Base-by-base conservation (phyloP, 2,888 invertebrate genomes). In the Chrysomela aeneicollis region DNA sequence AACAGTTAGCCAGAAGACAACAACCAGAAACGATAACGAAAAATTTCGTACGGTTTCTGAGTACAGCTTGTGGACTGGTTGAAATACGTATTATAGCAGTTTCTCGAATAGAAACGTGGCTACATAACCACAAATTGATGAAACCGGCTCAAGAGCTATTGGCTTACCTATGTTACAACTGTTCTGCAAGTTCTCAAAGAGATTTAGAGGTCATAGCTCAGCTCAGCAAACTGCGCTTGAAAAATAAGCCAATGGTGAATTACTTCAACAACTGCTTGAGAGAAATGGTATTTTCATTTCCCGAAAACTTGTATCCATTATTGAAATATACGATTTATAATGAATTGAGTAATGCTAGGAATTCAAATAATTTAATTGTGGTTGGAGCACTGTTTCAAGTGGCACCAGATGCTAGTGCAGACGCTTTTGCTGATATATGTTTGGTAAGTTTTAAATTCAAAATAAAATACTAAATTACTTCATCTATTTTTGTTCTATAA, bases 291-390 rank as follows among this genome's bases (percentile, higher is more conserved):
- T 87, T 88, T 12, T 88, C 93, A 58, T 93, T 94, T 77, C 90
- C 92, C 0, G 93, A 93, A 21, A 93, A 97, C 78, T 84, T 97
- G 59, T 89, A 90, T 64, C 91, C 93, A 32, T 89, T 96, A 67
- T 85, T 98, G 73, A 95, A 95, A 73, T 93, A 94, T 79, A 95
- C 95, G 0, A 92, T 98, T 63, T 96, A 95, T 85, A 98, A 98
- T 83, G 98, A 98, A 85, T 84, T 98, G 71, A 95, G 97, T 0
- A 92, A 92, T 77, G 90, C 92, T 26, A 88, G 97, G 64, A 96
- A 97, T 84, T 94, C 95, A 0, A 97, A 97, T 85, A 98, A 98
- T 83, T 93, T 97, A 91, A 90, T 94, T 10, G 92, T 97, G 82
- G 86, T 98, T 15, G 92, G 91, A 1, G 92, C 93, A 9, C 91